Percentiles rank a stretch among this genome's conserved stretches.
These are phyloP conservation scores for Caranx melampygus DNA, from an alignment of 2,113 vertebrate genomes.

Conservation along the genomic window DNA sequence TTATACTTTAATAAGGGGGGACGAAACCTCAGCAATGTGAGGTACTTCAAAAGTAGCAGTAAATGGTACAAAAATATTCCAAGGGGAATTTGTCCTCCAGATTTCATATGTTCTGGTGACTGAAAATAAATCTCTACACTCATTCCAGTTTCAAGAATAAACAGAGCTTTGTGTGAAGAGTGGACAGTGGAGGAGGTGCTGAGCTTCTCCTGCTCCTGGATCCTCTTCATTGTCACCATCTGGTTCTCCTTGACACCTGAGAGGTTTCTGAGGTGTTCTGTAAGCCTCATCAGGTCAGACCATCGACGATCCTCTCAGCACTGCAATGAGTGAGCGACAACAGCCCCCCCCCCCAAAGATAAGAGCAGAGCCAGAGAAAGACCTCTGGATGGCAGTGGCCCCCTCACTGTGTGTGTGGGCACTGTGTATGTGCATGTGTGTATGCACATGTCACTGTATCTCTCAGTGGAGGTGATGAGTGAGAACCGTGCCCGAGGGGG, in stretches of 20 bases:
- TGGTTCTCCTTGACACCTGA: conserved; percentile 71
- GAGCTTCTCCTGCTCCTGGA: conserved; percentile 40
- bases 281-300: conserved; percentile 62
- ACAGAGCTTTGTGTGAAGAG: conserved; percentile 37
- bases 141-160: conserved; percentile 35
- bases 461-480: conserved; percentile 75
- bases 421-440: conserved; percentile 30
- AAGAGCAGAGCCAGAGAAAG: conserved; percentile 69
- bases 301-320: conserved; percentile 74
- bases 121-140: conserved; percentile 14
- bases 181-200: conserved; percentile 42
- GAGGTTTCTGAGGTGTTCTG: conserved; percentile 65
- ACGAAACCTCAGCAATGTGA: background rate
- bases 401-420: conserved; percentile 17
- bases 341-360: conserved; percentile 74
- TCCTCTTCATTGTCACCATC: conserved; percentile 71
- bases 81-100: background rate
- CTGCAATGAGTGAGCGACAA: conserved; percentile 81
- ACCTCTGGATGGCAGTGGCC: conserved; percentile 54
- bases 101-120: background rate
- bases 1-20: too few species aligned
- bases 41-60: background rate
- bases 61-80: background rate
- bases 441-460: conserved; percentile 39
- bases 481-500: conserved; percentile 71